Percentiles rank a stretch among this genome's conserved stretches.
Evolutionary conservation across 2,797 vertebrate species (phyloP).

Genomic region (Girardinus metallicus): DNA sequence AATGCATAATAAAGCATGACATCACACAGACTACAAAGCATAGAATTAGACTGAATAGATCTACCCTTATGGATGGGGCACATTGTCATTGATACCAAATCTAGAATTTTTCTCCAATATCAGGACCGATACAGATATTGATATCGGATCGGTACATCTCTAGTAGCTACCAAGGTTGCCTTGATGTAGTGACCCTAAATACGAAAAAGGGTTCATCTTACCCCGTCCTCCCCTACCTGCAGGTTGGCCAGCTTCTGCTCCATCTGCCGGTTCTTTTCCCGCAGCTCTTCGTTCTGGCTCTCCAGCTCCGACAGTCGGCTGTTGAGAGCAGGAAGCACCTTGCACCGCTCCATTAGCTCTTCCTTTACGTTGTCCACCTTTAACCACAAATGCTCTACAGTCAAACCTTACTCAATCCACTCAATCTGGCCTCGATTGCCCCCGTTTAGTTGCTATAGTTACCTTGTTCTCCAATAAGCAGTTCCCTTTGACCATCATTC

Average conservation of each 20-base stretch:
- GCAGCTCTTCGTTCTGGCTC: constrained; percentile 74
- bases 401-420: background rate
- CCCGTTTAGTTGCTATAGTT: constrained; percentile 60
- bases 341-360: constrained; percentile 80
- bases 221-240: constrained; percentile 69
- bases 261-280: constrained; percentile 79
- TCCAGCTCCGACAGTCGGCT: constrained; percentile 78
- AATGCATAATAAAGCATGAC: too few relatives aligned
- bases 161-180: too few relatives aligned
- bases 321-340: constrained; percentile 80
- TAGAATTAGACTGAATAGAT: too few relatives aligned
- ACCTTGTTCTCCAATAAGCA: constrained; percentile 92
- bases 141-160: too few relatives aligned
- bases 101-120: too few relatives aligned
- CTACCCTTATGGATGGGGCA: too few relatives aligned
- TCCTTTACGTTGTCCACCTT: constrained; percentile 82
- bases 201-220: background rate
- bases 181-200: too few relatives aligned
- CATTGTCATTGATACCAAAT: too few relatives aligned
- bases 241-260: constrained; percentile 80
- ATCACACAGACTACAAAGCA: too few relatives aligned
- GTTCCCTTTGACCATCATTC: constrained; percentile 90
- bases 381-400: constrained; percentile 9
- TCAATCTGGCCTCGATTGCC: constrained; percentile 40
- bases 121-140: too few relatives aligned